Evolutionary conservation across 2,113 vertebrate species (phyloP), one percentile per base, ranked within the genome.

Genomic region (Pangasianodon gigas): DNA sequence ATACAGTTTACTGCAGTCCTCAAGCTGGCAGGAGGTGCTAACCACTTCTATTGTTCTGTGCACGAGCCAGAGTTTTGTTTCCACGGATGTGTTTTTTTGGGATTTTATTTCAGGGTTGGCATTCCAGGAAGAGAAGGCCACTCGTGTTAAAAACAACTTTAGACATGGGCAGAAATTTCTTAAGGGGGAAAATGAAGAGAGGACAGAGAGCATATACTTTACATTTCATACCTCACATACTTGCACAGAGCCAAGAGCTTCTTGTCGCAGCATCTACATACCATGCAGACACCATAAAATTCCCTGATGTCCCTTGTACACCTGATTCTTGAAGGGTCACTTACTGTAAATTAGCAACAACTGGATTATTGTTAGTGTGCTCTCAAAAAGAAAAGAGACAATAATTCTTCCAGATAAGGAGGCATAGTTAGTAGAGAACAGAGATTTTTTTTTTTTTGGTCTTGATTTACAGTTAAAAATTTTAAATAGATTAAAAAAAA

Each of bases 11-110:
- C 71, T 69, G 58, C 14, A n/a, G 69, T 19, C 7, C 79, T n/a
- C 19, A 74, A 37, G 51, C 67, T 46, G 58, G 26, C 58, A 7
- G 4, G 19, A n/a, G 46, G 41, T 51, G 19, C 58, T 69, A 6
- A 41, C 11, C 10, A 41, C 37, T 69, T 82, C 83, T 90, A 90
- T 86, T 82, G 77, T 65, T 86, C 65, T 52, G 51, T 86, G 32
- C 74, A 37, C n/a, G n/a, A 52, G 41, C 37, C 54, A 5, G 77
- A 65, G 58, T 86, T 86, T 80, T 91, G 65, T 80, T 77, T 79
- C 84, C 69, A 46, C 5, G n/a, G 32, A 16, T 24, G 19, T 77
- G 82, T 82, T 71, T 80, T 86, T 84, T 26, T 85, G 10, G 32
- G 48, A 7, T 32, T 54, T 26, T 51, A 58, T 90, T 89, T 79